Evolutionary conservation across 2,113 vertebrate genomes (phyloP).

Genomic region (Istiophorus platypterus): DNA sequence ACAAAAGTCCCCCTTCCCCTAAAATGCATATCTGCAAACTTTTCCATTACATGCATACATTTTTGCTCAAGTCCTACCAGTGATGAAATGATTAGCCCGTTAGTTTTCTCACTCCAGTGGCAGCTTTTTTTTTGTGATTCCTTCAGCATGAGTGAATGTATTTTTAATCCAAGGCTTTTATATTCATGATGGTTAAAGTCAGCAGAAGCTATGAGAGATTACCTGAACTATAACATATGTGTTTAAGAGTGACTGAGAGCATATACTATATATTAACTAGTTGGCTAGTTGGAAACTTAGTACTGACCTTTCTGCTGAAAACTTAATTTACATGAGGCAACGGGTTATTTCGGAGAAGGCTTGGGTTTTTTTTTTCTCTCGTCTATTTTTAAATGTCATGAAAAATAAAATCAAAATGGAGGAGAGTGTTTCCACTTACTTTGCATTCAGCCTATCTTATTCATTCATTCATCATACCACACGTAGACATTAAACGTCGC

Average conservation of each 20-base stretch:
- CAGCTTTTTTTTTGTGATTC: conserved; percentile 62
- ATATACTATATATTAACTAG: not conserved
- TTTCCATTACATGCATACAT: not conserved
- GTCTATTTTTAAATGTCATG: conserved; percentile 26
- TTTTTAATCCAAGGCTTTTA: conserved; percentile 57
- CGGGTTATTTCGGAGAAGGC: not conserved
- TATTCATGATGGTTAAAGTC: conserved; percentile 53
- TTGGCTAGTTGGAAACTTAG: not conserved
- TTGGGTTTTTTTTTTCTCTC: conserved; percentile 11
- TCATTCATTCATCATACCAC: not conserved
- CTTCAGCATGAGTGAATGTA: conserved; percentile 66
- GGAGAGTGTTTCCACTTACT: not conserved
- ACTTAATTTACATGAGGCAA: not conserved
- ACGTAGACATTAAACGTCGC: not conserved
- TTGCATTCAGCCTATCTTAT: not conserved
- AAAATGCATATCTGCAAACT: not conserved
- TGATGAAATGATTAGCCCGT: not conserved
- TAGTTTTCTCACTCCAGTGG: conserved; percentile 48
- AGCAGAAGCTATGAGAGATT: conserved; percentile 45
- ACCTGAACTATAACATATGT: conserved; percentile 1
- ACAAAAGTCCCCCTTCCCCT: not conserved
- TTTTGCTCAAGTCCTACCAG: not conserved
- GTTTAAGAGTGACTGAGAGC: conserved; percentile 25
- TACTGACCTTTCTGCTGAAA: not conserved
- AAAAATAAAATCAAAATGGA: conserved; percentile 30